Base-by-base conservation (phyloP, 1,140 invertebrate species). In the Phymorhynchus buccinoides region DNA sequence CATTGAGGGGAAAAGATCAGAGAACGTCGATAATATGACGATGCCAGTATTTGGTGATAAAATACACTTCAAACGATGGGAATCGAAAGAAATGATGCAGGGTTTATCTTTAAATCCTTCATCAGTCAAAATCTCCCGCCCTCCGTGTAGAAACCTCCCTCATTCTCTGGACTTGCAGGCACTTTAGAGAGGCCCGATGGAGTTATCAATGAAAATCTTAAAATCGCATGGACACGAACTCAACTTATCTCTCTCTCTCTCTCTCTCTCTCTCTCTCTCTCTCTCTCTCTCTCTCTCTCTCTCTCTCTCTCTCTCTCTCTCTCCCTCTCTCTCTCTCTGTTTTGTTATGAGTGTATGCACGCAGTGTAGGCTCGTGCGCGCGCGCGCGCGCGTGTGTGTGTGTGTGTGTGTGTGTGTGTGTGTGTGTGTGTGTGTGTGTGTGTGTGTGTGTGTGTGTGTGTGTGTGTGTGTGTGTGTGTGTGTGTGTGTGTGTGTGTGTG, bases 291-390 rank as follows among this genome's bases (percentile, higher is more conserved):
- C 66, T 71, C 66, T 71, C 66, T 71, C 66, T 71, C 66, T 71
- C 66, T n/a, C 66, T 71, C 66, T n/a, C 66, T 71, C 66, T n/a
- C 66, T 71, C 66, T 71, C 66, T 71, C 66, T 71, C 66, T 71
- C 66, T 71, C n/a, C 18, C 66, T n/a, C 66, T n/a, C 66, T n/a
- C 66, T n/a, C 66, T n/a, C 66, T n/a, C n/a, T n/a, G 48, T 52
- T 9, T 52, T 9, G n/a, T 30, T 73, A 1, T 14, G 30, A 16
- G 6, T 73, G 68, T 35, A 35, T 35, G 68, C 30, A 35, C 32
- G 68, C 37, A n/a, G 68, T 73, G 68, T 37, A 35, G 14, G 68
- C 37, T 27, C 30, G 32, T 35, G 68, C 30, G 68, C 30, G 32
- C 30, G 68, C 37, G 32, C 30, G 68, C 37, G 68, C 30, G 68